These are phyloP conservation scores for Pristionchus japonicus DNA, from an alignment of 2,888 invertebrate genomes.

Conservation along the genomic window DNA sequence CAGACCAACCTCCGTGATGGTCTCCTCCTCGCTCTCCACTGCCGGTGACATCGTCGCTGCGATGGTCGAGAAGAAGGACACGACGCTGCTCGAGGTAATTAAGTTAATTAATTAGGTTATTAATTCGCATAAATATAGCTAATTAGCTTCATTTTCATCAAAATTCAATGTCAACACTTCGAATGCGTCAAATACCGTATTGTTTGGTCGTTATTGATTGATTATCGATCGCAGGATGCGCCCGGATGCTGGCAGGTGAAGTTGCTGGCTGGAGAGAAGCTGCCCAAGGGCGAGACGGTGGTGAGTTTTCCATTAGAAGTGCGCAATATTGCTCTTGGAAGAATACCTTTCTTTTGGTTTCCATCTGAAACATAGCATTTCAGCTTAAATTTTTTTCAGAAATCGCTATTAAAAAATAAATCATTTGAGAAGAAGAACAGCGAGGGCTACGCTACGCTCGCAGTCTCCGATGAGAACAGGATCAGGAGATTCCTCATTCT, in stretches of 20 bases:
- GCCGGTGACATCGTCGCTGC: background rate
- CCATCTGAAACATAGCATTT: background rate
- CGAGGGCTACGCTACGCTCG: conserved; percentile 74
- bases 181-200: background rate
- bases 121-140: too few relatives aligned
- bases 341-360: background rate
- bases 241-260: conserved; percentile 16
- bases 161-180: too few relatives aligned
- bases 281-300: background rate
- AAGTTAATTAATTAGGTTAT: background rate
- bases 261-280: conserved; percentile 4
- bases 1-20: background rate
- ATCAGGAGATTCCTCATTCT: conserved; percentile 76
- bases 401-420: background rate
- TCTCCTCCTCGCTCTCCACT: background rate
- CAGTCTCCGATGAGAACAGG: conserved; percentile 73
- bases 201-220: background rate
- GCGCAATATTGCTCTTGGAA: too few relatives aligned
- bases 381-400: too few relatives aligned
- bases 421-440: conserved; percentile 59
- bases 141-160: too few relatives aligned
- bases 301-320: background rate
- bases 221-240: background rate
- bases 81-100: background rate
- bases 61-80: conserved; percentile 27